Percentiles rank a stretch among this genome's conserved stretches.
Evolutionary conservation across 2,888 invertebrate species (phyloP).

Genomic region (Emesis furor): DNA sequence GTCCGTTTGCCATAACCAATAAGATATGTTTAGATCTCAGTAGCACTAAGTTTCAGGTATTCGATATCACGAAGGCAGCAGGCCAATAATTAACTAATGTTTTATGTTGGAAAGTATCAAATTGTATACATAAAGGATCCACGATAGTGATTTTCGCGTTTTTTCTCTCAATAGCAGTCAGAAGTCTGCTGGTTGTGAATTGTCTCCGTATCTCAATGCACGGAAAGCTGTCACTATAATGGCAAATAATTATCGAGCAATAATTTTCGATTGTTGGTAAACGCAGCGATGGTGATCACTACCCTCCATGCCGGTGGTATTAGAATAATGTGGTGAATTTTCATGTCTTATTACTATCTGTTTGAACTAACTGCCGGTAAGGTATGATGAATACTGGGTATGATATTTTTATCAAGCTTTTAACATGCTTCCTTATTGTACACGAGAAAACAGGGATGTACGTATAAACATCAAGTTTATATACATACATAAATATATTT

Average conservation of each 20-base stretch:
- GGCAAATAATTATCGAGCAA: too few species aligned
- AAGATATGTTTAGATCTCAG: slow-evolving; percentile 88
- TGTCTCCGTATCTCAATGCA: too few species aligned
- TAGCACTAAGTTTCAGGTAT: slow-evolving; percentile 84
- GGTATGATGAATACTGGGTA: too few species aligned
- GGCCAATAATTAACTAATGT: slow-evolving; percentile 13
- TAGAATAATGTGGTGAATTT: too few species aligned
- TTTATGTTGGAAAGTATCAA: not conserved
- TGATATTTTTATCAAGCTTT: too few species aligned
- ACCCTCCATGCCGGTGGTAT: too few species aligned
- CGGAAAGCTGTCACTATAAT: not conserved
- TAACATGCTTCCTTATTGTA: too few species aligned
- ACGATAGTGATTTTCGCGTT: not conserved
- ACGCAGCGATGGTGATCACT: not conserved
- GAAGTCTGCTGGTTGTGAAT: not conserved
- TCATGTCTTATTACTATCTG: too few species aligned
- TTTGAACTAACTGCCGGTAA: too few species aligned
- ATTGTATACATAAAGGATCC: not conserved
- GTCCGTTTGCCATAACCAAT: slow-evolving; percentile 84
- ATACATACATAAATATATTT: too few species aligned
- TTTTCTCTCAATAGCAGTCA: not conserved
- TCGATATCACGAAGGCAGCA: slow-evolving; percentile 53
- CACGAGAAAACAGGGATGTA: too few species aligned
- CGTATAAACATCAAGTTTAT: too few species aligned
- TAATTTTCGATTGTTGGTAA: not conserved